A percentile compares a stretch with the other conserved stretches of the same genome.
phyloP scores from a whole-genome alignment of 2,113 vertebrate genomes.

The Accipiter cooperii region DNA sequence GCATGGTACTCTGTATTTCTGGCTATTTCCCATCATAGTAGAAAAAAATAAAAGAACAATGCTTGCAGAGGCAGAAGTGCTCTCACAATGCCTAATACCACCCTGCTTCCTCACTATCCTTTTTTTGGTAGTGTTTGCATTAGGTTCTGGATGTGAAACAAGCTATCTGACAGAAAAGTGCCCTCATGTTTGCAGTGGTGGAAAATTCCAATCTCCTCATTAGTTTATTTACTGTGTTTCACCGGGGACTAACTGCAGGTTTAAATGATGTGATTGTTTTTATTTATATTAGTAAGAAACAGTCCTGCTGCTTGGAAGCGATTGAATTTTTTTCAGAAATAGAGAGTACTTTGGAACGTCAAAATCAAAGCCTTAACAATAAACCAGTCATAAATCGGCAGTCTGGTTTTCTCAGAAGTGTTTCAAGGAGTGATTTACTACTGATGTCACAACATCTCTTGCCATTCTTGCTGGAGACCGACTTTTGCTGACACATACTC shows the following conservation, averaged over 20 bases:
- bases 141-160: background rate
- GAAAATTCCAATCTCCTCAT: background rate
- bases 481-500: background rate
- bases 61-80: accelerated
- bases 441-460: background rate
- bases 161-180: background rate
- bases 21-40: background rate
- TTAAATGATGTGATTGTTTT: background rate
- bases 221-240: background rate
- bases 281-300: background rate
- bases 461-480: background rate
- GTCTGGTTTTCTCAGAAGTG: background rate
- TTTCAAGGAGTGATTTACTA: background rate
- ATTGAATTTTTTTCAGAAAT: background rate
- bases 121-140: conserved; percentile 22
- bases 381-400: accelerated
- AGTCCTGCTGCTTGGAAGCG: background rate
- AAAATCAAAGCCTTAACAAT: background rate
- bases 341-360: background rate
- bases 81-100: background rate
- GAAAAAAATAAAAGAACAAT: background rate
- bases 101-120: background rate
- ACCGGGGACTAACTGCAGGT: background rate
- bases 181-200: background rate
- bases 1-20: background rate